These are phyloP conservation scores for Monochamus saltuarius DNA, from an alignment of 1,140 invertebrate species.

Conservation along the genomic window DNA sequence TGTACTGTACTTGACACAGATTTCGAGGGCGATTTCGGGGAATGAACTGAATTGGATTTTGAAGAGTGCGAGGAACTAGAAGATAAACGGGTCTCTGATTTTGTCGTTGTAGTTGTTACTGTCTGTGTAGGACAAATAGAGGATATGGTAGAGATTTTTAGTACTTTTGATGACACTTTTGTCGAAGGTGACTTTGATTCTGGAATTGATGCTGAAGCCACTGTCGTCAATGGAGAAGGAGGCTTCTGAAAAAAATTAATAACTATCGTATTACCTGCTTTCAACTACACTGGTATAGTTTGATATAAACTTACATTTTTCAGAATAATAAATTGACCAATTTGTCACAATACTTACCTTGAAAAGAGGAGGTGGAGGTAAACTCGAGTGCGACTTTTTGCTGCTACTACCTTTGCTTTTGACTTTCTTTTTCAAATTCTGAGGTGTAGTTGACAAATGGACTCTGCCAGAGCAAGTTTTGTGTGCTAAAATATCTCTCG, in stretches of 20 bases:
- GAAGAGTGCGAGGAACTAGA: slow-evolving; percentile 20
- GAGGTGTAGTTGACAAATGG: slow-evolving; percentile 16
- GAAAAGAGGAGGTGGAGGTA: slow-evolving; percentile 23
- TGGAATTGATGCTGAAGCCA: slow-evolving; percentile 12
- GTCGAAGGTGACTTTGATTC: slow-evolving; percentile 27
- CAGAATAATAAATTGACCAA: not conserved
- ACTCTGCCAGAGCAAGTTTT: slow-evolving; percentile 32
- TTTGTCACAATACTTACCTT: slow-evolving; percentile 20
- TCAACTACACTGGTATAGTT: not conserved
- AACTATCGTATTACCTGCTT: not conserved
- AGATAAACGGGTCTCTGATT: slow-evolving; percentile 26
- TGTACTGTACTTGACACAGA: slow-evolving; percentile 18
- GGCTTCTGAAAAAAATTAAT: slow-evolving; percentile 27
- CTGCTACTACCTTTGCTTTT: slow-evolving; percentile 34
- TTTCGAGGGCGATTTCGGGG: slow-evolving; percentile 12
- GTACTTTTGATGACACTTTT: slow-evolving; percentile 26
- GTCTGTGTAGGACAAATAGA: slow-evolving; percentile 6
- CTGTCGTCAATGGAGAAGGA: slow-evolving; percentile 19
- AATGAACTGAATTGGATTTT: slow-evolving; percentile 14
- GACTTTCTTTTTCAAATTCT: slow-evolving; percentile 38
- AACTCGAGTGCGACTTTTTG: slow-evolving; percentile 27
- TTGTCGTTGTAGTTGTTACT: slow-evolving; percentile 17
- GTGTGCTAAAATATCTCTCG: slow-evolving; percentile 33
- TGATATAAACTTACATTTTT: not conserved
- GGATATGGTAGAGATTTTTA: slow-evolving; percentile 19